Conservation (phyloP, 1,140 invertebrate species). For the Cecropterus lyciades region DNA sequence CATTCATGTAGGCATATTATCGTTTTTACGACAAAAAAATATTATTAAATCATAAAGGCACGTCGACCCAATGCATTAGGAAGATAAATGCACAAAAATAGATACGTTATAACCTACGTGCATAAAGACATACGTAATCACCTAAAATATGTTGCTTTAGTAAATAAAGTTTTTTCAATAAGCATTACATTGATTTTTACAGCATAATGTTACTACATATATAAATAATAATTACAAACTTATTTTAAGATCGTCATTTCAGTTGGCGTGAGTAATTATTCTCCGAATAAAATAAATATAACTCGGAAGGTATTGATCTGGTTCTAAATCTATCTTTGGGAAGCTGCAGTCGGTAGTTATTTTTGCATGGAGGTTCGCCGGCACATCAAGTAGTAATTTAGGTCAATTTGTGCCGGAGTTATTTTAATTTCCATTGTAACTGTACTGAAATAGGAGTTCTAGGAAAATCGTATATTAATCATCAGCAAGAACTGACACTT, state of each 20-base stretch:
- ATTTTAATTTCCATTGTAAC: constrained; percentile 23
- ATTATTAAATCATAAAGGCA: too few species aligned
- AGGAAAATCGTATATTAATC: background rate
- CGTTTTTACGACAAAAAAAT: too few species aligned
- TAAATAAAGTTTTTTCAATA: too few species aligned
- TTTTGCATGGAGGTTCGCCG: constrained; percentile 24
- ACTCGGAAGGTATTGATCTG: constrained; percentile 27
- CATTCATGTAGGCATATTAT: too few species aligned
- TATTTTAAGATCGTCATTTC: constrained; percentile 1
- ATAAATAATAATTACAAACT: background rate
- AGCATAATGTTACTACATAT: background rate
- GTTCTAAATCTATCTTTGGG: constrained; percentile 37
- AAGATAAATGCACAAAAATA: too few species aligned
- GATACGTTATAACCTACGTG: too few species aligned
- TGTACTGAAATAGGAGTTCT: constrained; percentile 11
- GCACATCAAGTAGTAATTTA: constrained; percentile 25
- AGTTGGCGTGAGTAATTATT: constrained; percentile 6
- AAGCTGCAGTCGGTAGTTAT: constrained; percentile 32
- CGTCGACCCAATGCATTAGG: too few species aligned
- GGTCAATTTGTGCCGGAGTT: constrained; percentile 29
- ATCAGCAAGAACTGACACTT: too few species aligned
- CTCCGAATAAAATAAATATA: constrained; percentile 24
- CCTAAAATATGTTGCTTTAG: too few species aligned
- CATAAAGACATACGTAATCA: too few species aligned
- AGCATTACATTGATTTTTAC: too few species aligned